Base-by-base conservation (phyloP, 2,888 invertebrate genomes). In the Heliothis peltigera region DNA sequence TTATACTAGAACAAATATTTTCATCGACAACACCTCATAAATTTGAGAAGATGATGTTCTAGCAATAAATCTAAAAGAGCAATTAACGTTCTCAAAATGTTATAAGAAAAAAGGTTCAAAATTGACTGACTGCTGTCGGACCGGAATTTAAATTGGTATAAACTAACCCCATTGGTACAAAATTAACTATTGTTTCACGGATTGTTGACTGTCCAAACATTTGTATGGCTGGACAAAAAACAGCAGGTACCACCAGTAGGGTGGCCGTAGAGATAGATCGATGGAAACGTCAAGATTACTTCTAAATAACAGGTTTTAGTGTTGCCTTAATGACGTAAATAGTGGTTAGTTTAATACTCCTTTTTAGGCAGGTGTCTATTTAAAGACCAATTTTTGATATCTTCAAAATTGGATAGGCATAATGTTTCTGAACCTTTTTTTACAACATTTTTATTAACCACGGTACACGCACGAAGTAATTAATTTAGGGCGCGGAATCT, bases 121-220 rank as follows among this genome's bases (percentile, higher is more conserved):
- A 84, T 81, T 81, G 80, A 87, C 82, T 78, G 75, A 80, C 81
- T 48, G 55, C 83, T 87, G 87, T 90, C 86, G 88, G 83, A 80
- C 74, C 64, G 86, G 89, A 92, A 92, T 94, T 90, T 92, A 92
- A 92, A 93, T 91, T 90, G 87, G 87, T 32, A 70, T 80, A 80
- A 87, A 85, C 84, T 85, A 87, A 89, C 86, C 89, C 89, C 83
- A 85, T 82, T 71, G 62, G 67, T 64, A 64, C 58, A 32, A 62
- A 76, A 91, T 90, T 89, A 90, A 90, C 89, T 90, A 93, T 94
- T 94, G 93, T 94, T 93, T 91, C 89, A 89, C 84, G 84, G 87
- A 87, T 87, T 89, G 90, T 89, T 91, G 85, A 89, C 87, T 89
- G 87, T 90, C 87, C 87, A 93, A 93, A 94, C 92, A 94, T 80